A percentile compares a stretch with the other conserved stretches of the same genome.
phyloP scores from a whole-genome alignment of 2,113 vertebrate species.

The Gila orcuttii region DNA sequence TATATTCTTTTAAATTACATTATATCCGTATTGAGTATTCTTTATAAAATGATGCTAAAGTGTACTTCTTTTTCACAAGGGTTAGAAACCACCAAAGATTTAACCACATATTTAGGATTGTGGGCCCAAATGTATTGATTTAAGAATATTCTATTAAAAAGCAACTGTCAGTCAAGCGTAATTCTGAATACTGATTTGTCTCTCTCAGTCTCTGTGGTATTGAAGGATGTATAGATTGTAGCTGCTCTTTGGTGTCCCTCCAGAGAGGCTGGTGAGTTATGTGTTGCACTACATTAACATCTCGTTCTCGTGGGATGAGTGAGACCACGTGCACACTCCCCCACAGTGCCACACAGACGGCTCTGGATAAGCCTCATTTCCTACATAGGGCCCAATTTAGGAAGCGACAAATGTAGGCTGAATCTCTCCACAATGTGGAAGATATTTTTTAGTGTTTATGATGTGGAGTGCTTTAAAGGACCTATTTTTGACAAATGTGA shows the following conservation, averaged over 20 bases:
- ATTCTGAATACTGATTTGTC: not conserved
- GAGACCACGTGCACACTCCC: slow-evolving; percentile 11
- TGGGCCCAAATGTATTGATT: not conserved
- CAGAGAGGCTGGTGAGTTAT: slow-evolving; percentile 12
- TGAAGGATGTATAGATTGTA: not conserved
- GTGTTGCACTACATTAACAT: not conserved
- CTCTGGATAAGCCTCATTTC: not conserved
- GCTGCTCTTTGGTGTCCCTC: not conserved
- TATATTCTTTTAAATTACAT: too few relatives aligned
- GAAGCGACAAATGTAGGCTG: not conserved
- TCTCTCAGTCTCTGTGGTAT: not conserved
- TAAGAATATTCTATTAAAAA: not conserved
- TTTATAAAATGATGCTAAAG: too few relatives aligned
- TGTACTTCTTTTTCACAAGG: too few relatives aligned
- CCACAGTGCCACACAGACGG: not conserved
- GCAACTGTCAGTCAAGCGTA: not conserved
- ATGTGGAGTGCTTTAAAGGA: not conserved
- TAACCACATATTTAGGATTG: not conserved
- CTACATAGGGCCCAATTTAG: not conserved
- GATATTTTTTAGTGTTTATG: not conserved
- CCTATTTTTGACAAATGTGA: not conserved
- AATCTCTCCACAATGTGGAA: not conserved
- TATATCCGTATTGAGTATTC: too few relatives aligned
- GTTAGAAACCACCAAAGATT: not conserved
- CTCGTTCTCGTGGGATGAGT: slow-evolving; percentile 20